Base-by-base conservation (phyloP, 2,888 invertebrate species). In the Podabrus alpinus region DNA sequence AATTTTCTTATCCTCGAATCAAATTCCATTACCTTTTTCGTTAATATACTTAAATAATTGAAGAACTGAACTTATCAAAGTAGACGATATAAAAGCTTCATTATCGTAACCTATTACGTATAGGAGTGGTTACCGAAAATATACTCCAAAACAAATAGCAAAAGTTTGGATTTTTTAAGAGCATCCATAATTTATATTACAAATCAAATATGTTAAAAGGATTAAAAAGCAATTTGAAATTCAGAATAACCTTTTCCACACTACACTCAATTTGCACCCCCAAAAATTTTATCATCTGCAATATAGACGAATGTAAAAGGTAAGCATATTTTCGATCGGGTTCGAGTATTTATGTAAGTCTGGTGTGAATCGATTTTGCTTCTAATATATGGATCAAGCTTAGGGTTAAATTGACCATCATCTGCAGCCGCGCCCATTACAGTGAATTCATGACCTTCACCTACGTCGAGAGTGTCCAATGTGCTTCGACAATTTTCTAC, bases 401-500 rank as follows among this genome's bases (percentile, higher is more conserved):
- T 80, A 81, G 83, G 82, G 81, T 82, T 81, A 83, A 78, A 81
- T 82, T 81, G 83, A 82, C 84, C 82, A 84, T 85, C 85, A 84
- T 84, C 84, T 83, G 84, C 85, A 85, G 84, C 82, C 83, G 79
- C 79, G 78, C 78, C 80, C 79, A 76, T 69, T 73, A 81, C 77
- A 77, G 80, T 81, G 82, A 83, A 84, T 84, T 83, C 82, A 83
- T 83, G 79, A 79, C 80, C 73, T 79, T 80, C 68, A 72, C 74
- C 71, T 74, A 74, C 74, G 73, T 71, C 74, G 73, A 73, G 25
- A 25, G 69, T 72, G 69, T 25, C 59, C 21, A 67, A 15, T 59
- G 59, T 68, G 15, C 15, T 11, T 16, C 2, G 60, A 60, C 15
- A 15, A 15, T 24, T 9, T 24, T 24, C 24, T 24, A 9, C 9